Percentiles rank a stretch among this genome's conserved stretches.
Conservation (phyloP, 2,797 vertebrate species). For the Nasua narica region DNA sequence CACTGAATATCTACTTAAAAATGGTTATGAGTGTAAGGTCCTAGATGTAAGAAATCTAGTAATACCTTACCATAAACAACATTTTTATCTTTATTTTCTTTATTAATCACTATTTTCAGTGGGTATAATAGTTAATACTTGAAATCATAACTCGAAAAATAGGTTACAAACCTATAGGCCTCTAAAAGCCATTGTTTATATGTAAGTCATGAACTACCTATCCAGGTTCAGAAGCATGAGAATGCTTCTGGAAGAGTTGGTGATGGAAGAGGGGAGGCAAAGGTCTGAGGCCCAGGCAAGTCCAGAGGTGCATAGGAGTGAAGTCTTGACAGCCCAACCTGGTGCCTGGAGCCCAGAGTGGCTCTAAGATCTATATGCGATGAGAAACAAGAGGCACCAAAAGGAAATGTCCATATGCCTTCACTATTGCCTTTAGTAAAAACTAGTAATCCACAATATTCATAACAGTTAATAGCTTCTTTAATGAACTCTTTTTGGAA, state of each 20-base stretch:
- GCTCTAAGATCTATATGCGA: too few species aligned
- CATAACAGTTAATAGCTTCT: neutral
- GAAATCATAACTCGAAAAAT: neutral
- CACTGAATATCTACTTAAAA: neutral
- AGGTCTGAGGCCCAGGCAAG: neutral
- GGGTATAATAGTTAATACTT: neutral
- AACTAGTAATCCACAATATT: neutral
- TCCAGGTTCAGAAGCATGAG: neutral
- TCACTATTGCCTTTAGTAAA: neutral
- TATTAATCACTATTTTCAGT: neutral
- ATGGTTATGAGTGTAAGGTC: neutral
- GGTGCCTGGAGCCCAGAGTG: neutral
- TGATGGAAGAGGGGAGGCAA: neutral
- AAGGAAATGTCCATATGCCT: too few species aligned
- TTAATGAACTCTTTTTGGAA: neutral
- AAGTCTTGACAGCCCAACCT: neutral
- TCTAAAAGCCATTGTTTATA: neutral
- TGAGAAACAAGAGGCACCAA: neutral
- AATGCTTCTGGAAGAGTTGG: too few species aligned
- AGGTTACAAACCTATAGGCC: neutral
- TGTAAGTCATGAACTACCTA: neutral
- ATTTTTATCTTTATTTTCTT: neutral
- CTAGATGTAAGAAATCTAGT: neutral
- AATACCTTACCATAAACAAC: neutral
- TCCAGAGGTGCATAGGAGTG: too few species aligned